Evolutionary conservation across 2,888 invertebrate genomes (phyloP).

Genomic region (Pachycephus smyrnensis): DNA sequence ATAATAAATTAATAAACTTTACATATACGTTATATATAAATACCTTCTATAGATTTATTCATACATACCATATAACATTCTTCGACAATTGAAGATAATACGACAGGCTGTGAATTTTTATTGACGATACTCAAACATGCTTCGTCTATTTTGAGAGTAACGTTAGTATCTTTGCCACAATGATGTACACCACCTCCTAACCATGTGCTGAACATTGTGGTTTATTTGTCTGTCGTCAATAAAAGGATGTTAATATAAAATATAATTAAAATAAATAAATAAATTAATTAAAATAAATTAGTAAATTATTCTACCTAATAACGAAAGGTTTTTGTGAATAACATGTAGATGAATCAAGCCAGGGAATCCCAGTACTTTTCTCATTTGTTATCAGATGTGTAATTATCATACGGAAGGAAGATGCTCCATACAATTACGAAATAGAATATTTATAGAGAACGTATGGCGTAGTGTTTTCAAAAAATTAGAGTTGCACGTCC

Average conservation of each 20-base stretch:
- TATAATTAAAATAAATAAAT: neutral
- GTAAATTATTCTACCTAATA: neutral
- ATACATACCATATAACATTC: conserved; percentile 52
- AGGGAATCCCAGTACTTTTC: neutral
- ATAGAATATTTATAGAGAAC: neutral
- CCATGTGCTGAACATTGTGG: neutral
- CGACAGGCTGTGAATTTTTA: conserved; percentile 32
- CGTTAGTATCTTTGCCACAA: conserved; percentile 30
- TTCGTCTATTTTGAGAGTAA: conserved; percentile 54
- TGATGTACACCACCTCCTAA: neutral
- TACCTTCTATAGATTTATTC: conserved; percentile 8
- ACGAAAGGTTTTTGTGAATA: neutral
- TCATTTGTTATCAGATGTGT: neutral
- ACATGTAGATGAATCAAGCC: neutral
- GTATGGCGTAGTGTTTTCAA: neutral
- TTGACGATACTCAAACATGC: conserved; percentile 59
- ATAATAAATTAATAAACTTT: conserved; percentile 11
- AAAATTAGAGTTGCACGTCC: neutral
- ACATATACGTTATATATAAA: neutral
- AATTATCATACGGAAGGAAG: neutral
- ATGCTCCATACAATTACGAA: neutral
- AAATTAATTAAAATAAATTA: neutral
- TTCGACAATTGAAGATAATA: conserved; percentile 44
- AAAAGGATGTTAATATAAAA: neutral
- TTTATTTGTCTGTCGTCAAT: neutral